Conservation (phyloP, 2,113 vertebrate species). For the Sclerurus mexicanus region DNA sequence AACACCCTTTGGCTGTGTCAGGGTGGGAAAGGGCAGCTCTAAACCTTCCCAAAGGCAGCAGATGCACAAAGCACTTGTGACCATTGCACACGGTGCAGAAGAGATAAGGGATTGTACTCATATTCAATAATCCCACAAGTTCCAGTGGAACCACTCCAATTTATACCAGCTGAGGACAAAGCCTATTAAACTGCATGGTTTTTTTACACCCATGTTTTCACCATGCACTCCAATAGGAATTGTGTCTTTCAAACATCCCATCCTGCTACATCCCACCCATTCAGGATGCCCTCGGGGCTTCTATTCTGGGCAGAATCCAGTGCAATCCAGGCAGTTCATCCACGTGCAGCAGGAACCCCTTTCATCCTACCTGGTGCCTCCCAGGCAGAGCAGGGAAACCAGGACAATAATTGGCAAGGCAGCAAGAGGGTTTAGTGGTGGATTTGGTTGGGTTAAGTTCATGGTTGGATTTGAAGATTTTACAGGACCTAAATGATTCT, state of each 20-base stretch:
- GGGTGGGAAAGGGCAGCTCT: not conserved
- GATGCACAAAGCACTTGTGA: not conserved
- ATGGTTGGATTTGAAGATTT: not conserved
- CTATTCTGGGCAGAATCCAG: too few relatives aligned
- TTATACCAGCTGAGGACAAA: not conserved
- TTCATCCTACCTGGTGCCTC: not conserved
- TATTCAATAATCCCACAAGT: not conserved
- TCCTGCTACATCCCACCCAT: not conserved
- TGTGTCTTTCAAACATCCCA: not conserved
- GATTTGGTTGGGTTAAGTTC: not conserved
- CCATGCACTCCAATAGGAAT: not conserved
- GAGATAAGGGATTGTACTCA: not conserved
- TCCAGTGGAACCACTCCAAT: not conserved
- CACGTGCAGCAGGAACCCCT: not conserved
- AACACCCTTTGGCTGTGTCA: not conserved
- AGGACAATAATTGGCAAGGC: not conserved
- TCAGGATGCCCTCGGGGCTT: not conserved
- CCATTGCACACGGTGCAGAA: not conserved
- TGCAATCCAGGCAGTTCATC: not conserved
- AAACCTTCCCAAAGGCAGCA: not conserved
- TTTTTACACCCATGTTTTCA: not conserved
- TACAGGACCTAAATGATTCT: not conserved
- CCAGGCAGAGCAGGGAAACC: not conserved
- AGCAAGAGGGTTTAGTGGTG: not conserved
- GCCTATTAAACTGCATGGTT: not conserved